These are phyloP conservation scores for Axis porcinus DNA, from an alignment of 2,113 vertebrate species.

Conservation along the genomic window DNA sequence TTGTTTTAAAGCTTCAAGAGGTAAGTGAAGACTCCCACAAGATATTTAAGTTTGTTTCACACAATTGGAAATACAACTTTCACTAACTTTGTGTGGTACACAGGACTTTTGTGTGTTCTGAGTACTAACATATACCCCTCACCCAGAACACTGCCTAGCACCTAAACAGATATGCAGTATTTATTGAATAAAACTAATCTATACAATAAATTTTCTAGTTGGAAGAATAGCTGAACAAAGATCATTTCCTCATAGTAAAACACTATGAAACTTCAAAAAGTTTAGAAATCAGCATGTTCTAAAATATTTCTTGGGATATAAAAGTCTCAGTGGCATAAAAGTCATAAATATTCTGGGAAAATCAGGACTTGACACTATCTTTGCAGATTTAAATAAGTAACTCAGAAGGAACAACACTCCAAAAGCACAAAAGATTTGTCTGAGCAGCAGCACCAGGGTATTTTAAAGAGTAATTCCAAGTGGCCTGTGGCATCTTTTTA, in stretches of 20 bases:
- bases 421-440: not conserved
- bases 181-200: not conserved
- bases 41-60: not conserved
- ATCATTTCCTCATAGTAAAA: not conserved
- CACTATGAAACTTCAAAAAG: not conserved
- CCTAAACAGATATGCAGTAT: not conserved
- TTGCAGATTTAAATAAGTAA: constrained; percentile 12
- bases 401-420: not conserved
- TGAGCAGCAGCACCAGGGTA: not conserved
- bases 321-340: not conserved
- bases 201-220: not conserved
- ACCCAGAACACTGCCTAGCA: not conserved
- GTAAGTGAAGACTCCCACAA: not conserved
- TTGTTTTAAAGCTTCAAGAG: constrained; percentile 34
- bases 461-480: constrained; percentile 30
- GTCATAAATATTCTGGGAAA: constrained; percentile 14
- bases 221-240: not conserved
- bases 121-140: not conserved
- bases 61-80: not conserved
- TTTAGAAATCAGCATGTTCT: not conserved
- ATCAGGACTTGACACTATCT: not conserved
- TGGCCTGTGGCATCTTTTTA: constrained; percentile 1
- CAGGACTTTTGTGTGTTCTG: not conserved
- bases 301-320: constrained; percentile 5
- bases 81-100: not conserved